phyloP scores from a whole-genome alignment of 2,888 invertebrate genomes.

The Calameuta idolon region DNA sequence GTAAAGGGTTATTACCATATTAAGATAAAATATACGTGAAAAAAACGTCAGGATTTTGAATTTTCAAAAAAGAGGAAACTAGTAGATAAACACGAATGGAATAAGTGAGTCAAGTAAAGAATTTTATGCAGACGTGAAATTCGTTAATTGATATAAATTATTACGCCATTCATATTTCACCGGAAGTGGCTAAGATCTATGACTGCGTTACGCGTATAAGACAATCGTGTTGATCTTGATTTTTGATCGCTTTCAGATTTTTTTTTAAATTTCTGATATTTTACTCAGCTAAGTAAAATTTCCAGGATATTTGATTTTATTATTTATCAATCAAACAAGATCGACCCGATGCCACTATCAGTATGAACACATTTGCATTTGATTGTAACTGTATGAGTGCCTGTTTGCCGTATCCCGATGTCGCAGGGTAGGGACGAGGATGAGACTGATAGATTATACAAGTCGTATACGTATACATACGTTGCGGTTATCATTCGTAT shows the following conservation, averaged over 20 bases:
- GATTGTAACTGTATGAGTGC: slow-evolving; percentile 28
- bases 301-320: neutral
- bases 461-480: neutral
- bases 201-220: neutral
- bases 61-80: neutral
- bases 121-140: neutral
- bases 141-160: neutral
- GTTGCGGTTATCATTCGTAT: neutral
- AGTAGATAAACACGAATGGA: neutral
- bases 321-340: neutral
- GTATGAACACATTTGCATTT: slow-evolving; percentile 37
- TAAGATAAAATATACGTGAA: neutral
- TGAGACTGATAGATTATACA: neutral
- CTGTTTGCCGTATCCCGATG: neutral
- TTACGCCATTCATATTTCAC: neutral
- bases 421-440: neutral
- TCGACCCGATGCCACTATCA: neutral
- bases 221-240: neutral
- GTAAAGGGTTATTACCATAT: neutral
- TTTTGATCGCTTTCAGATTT: neutral
- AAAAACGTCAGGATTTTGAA: neutral
- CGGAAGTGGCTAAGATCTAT: neutral
- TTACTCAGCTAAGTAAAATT: no score
- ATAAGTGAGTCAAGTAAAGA: neutral
- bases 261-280: neutral